phyloP scores from a whole-genome alignment of 2,888 invertebrate genomes.

The Buathra laborator region DNA sequence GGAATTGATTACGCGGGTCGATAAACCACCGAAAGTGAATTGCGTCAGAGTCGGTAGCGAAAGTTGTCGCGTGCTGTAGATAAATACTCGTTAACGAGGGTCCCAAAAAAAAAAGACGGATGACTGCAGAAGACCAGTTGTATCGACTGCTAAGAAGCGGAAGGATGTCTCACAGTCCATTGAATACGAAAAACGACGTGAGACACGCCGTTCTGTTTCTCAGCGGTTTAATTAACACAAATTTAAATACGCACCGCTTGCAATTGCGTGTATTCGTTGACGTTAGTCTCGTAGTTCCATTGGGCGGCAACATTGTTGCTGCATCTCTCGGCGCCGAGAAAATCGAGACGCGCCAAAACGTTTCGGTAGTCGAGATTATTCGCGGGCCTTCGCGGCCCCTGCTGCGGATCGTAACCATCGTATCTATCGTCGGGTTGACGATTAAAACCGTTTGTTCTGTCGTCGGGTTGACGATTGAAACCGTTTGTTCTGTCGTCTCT shows the following conservation, averaged over 20 bases:
- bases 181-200: neutral
- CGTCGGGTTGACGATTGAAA: constrained; percentile 58
- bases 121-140: constrained; percentile 2
- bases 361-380: constrained; percentile 77
- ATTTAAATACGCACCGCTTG: constrained; percentile 91
- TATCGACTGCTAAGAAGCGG: neutral
- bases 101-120: constrained; percentile 28
- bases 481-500: constrained; percentile 74
- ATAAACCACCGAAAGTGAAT: constrained; percentile 47
- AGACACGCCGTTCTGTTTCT: neutral
- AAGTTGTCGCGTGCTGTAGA: constrained; percentile 53
- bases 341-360: constrained; percentile 89
- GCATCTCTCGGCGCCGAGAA: constrained; percentile 92
- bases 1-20: constrained; percentile 50
- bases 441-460: constrained; percentile 67
- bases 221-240: neutral
- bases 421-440: constrained; percentile 53
- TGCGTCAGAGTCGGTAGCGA: constrained; percentile 39
- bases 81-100: constrained; percentile 37
- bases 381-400: constrained; percentile 57
- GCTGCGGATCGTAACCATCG: constrained; percentile 60
- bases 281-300: constrained; percentile 96
- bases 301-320: constrained; percentile 95
- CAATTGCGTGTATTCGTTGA: constrained; percentile 93
- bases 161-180: too few relatives aligned